These are phyloP conservation scores for Pegea sp. DNA, from an alignment of 23 tunicate species.

Conservation along the genomic window DNA sequence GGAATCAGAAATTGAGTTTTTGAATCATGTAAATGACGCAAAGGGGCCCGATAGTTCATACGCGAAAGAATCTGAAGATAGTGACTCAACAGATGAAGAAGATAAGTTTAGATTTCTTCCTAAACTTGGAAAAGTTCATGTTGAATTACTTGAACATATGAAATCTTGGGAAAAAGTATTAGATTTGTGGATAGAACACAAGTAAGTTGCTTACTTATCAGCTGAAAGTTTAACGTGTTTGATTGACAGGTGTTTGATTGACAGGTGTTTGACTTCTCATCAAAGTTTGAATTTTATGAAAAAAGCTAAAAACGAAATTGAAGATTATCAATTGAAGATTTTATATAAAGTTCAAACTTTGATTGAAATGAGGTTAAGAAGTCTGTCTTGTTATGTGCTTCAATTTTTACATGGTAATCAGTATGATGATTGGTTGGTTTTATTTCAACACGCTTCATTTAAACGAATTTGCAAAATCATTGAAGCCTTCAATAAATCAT, in stretches of 20 bases:
- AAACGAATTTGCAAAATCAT: slow-evolving; percentile 69
- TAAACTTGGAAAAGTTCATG: slow-evolving; percentile 74
- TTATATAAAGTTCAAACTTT: slow-evolving; percentile 8
- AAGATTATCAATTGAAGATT: slow-evolving; percentile 16
- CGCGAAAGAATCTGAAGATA: too few relatives aligned
- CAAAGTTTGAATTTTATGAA: slow-evolving; percentile 4
- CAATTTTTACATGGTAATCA: slow-evolving; percentile 4
- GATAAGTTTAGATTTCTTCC: too few relatives aligned
- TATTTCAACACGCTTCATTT: slow-evolving; percentile 15
- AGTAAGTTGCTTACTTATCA: slow-evolving; percentile 3
- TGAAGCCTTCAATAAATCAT: slow-evolving; percentile 34
- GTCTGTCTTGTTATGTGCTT: slow-evolving; percentile 15
- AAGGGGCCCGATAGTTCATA: too few relatives aligned
- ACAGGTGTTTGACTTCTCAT: not conserved
- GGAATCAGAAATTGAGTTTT: too few relatives aligned
- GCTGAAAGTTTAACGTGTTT: not conserved
- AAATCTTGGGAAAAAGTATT: slow-evolving; percentile 51
- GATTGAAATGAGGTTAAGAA: slow-evolving; percentile 19
- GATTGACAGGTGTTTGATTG: not conserved
- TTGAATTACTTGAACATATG: slow-evolving; percentile 32
- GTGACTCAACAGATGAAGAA: too few relatives aligned
- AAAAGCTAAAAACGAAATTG: slow-evolving; percentile 2
- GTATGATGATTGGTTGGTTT: slow-evolving; percentile 13
- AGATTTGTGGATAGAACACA: slow-evolving; percentile 11
- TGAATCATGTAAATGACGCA: too few relatives aligned